A percentile compares a stretch with the other conserved stretches of the same genome.
phyloP scores from a whole-genome alignment of 2,797 vertebrate genomes.

The Okamejei kenojei region DNA sequence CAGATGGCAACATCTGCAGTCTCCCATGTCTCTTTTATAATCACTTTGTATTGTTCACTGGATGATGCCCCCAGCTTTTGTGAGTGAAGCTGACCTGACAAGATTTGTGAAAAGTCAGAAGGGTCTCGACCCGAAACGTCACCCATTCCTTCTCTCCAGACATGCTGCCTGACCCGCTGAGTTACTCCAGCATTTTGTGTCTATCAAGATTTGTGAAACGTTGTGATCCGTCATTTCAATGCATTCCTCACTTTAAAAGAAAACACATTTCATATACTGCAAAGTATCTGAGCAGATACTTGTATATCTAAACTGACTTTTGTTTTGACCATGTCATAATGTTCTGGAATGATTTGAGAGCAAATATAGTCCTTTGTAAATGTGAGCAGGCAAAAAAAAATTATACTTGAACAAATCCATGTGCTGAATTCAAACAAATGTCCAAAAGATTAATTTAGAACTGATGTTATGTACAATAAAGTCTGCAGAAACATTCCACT shows the following conservation, averaged over 20 bases:
- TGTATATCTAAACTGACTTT: not conserved
- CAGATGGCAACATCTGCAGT: too few relatives aligned
- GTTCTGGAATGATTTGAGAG: not conserved
- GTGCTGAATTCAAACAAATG: not conserved
- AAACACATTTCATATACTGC: not conserved
- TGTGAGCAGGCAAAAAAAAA: not conserved
- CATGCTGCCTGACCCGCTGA: too few relatives aligned
- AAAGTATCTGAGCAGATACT: not conserved
- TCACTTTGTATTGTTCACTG: not conserved
- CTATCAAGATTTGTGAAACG: too few relatives aligned
- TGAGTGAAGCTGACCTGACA: not conserved
- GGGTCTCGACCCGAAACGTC: too few relatives aligned
- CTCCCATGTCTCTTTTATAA: not conserved
- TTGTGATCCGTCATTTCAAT: not conserved
- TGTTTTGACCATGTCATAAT: not conserved
- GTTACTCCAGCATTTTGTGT: too few relatives aligned
- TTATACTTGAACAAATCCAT: not conserved
- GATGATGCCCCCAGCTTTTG: not conserved
- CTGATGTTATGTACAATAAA: not conserved
- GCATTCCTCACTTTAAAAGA: not conserved
- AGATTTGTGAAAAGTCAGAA: not conserved
- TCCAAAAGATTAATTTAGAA: conserved; percentile 12
- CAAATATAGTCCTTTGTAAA: not conserved
- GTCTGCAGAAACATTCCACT: not conserved
- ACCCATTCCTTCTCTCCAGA: too few relatives aligned